phyloP scores from a whole-genome alignment of 2,113 vertebrate species.

The Vidua chalybeata region DNA sequence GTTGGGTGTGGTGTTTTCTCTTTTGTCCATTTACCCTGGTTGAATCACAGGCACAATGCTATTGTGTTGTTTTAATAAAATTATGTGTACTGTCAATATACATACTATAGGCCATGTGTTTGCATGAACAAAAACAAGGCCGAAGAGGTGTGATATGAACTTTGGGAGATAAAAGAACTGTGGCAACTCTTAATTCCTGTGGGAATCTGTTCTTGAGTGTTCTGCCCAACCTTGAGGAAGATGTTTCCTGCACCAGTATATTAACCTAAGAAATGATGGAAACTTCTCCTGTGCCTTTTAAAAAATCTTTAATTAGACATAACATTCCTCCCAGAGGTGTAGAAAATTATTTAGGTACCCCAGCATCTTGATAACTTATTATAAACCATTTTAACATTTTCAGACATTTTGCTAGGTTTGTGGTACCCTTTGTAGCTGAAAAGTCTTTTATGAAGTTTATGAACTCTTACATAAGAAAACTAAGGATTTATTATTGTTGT shows the following conservation, averaged over 20 bases:
- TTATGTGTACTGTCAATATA: background rate
- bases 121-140: background rate
- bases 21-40: background rate
- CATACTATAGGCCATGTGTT: background rate
- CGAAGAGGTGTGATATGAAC: background rate
- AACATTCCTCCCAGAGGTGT: background rate
- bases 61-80: slow-evolving; percentile 42
- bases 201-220: background rate
- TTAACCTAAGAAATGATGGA: background rate
- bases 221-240: background rate
- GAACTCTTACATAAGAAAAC: background rate
- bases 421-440: background rate
- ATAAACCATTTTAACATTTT: background rate
- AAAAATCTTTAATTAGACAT: background rate
- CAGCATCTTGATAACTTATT: background rate
- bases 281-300: background rate
- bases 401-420: background rate
- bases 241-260: background rate
- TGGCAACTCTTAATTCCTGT: background rate
- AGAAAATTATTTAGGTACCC: background rate
- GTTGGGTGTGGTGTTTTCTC: background rate
- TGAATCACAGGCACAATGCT: background rate
- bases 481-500: background rate
- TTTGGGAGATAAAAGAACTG: background rate
- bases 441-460: background rate